These are phyloP conservation scores for Sebastes elongatus DNA, from an alignment of 2,797 vertebrate species.

Conservation along the genomic window DNA sequence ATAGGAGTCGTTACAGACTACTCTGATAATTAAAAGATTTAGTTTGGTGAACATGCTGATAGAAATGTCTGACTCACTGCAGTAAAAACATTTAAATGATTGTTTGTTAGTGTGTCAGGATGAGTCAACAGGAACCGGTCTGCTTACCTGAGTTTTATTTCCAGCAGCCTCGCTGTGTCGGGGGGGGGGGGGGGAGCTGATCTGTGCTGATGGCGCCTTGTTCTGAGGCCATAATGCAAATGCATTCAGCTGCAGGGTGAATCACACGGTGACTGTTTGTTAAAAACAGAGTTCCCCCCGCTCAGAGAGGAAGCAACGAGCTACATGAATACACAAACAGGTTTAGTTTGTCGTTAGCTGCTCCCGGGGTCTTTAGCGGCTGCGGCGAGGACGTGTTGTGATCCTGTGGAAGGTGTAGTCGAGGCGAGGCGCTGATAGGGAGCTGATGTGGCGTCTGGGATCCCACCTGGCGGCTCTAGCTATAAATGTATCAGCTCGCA, in stretches of 20 bases:
- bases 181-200: background rate
- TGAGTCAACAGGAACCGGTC: background rate
- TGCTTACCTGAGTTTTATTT: background rate
- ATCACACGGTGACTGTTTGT: background rate
- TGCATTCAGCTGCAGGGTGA: background rate
- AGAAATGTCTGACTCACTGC: background rate
- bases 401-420: background rate
- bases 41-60: background rate
- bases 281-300: background rate
- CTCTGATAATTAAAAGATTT: background rate
- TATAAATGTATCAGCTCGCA: constrained; percentile 49
- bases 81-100: background rate
- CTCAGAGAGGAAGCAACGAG: background rate
- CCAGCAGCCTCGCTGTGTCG: background rate
- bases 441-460: constrained; percentile 49
- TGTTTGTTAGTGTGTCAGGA: background rate
- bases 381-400: background rate
- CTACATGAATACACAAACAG: constrained; percentile 9
- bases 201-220: background rate
- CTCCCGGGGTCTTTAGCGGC: background rate
- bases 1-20: too few relatives aligned
- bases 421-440: constrained; percentile 24
- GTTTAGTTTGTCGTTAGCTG: constrained; percentile 4
- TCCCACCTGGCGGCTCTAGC: constrained; percentile 24
- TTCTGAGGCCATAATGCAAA: background rate